A percentile compares a stretch with the other conserved stretches of the same genome.
phyloP scores from a whole-genome alignment of 1,140 invertebrate species.

The Trialeurodes vaporariorum region DNA sequence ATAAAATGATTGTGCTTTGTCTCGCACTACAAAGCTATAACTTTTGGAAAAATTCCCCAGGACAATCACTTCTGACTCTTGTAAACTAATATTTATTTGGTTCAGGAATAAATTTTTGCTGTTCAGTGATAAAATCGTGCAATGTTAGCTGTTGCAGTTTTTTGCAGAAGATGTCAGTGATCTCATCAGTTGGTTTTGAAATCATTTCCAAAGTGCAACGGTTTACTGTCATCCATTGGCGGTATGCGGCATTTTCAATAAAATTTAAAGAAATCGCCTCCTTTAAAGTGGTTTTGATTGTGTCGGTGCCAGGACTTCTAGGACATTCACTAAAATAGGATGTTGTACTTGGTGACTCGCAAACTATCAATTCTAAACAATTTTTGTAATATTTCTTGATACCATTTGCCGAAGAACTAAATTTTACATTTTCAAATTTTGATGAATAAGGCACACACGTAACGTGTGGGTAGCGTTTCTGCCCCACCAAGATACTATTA shows the following conservation, averaged over 20 bases:
- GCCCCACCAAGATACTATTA: slow-evolving; percentile 18
- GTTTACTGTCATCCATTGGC: background rate
- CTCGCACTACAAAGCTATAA: slow-evolving; percentile 28
- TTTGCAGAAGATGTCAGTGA: background rate
- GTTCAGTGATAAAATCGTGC: slow-evolving; percentile 24
- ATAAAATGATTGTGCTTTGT: slow-evolving; percentile 27
- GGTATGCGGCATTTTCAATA: background rate
- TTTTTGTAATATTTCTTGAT: background rate
- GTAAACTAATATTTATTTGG: slow-evolving; percentile 17
- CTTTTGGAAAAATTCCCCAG: slow-evolving; percentile 30
- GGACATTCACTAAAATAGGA: background rate
- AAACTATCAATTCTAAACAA: background rate
- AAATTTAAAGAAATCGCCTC: background rate
- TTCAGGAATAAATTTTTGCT: slow-evolving; percentile 11
- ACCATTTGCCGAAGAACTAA: too few relatives aligned
- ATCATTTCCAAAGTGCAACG: background rate
- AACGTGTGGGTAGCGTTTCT: slow-evolving; percentile 16
- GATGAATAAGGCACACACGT: slow-evolving; percentile 18
- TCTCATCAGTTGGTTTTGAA: background rate
- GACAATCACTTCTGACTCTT: slow-evolving; percentile 18
- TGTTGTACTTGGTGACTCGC: background rate
- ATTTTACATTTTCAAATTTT: slow-evolving; percentile 15
- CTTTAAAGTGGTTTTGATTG: background rate
- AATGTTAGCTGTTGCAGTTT: slow-evolving; percentile 3
- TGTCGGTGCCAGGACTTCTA: background rate